Conservation (phyloP, 2,113 vertebrate species). For the Ophiodon elongatus region DNA sequence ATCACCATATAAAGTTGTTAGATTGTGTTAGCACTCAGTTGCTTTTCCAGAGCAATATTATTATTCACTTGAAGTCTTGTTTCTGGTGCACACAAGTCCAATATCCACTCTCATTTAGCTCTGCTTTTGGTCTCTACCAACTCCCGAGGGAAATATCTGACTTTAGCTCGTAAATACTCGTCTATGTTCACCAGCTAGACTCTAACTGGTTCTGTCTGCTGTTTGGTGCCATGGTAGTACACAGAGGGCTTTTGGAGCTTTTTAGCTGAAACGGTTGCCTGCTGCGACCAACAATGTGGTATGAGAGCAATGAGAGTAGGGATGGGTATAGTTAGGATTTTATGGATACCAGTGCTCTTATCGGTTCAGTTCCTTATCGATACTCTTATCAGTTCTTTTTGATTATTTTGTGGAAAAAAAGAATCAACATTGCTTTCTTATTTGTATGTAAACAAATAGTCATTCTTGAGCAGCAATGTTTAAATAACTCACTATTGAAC, state of each 20-base stretch:
- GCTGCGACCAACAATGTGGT: not conserved
- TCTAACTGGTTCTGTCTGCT: not conserved
- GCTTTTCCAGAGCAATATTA: not conserved
- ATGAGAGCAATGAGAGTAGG: not conserved
- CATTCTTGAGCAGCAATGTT: too few relatives aligned
- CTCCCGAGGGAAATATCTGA: not conserved
- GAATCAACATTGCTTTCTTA: too few relatives aligned
- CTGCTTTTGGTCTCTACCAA: not conserved
- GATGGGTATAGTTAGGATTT: not conserved
- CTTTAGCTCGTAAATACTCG: not conserved
- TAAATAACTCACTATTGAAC: too few relatives aligned
- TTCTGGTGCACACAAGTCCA: not conserved
- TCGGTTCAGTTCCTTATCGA: too few relatives aligned
- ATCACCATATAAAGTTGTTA: not conserved
- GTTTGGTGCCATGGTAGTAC: not conserved
- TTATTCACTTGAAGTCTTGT: not conserved
- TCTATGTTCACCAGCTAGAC: not conserved
- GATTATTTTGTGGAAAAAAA: too few relatives aligned
- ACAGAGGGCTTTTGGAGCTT: not conserved
- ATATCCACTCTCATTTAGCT: not conserved
- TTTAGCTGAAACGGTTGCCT: not conserved
- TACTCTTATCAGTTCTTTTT: too few relatives aligned
- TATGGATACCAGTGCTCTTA: too few relatives aligned
- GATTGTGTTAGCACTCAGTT: not conserved
- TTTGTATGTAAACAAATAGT: too few relatives aligned